These are phyloP conservation scores for Pilophorus perplexus DNA, from an alignment of 2,888 invertebrate genomes.

Conservation along the genomic window DNA sequence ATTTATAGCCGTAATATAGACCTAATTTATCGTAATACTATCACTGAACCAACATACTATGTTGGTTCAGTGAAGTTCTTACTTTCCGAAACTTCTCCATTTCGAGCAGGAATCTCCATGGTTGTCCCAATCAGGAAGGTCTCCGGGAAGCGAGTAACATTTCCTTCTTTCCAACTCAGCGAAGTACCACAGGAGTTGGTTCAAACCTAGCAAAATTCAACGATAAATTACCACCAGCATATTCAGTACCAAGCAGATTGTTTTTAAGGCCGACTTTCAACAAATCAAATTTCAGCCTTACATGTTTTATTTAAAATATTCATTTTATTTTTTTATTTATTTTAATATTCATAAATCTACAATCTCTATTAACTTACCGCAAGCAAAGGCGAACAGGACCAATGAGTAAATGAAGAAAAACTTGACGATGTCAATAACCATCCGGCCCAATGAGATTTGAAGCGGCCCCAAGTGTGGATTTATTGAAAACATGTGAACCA, in stretches of 20 bases:
- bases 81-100: constrained; percentile 85
- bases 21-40: no score
- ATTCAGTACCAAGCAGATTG: no score
- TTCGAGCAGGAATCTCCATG: constrained; percentile 76
- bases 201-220: no score
- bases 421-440: constrained; percentile 88
- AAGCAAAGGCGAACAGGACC: constrained; percentile 88
- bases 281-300: no score
- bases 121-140: constrained; percentile 72
- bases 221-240: no score
- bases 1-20: no score
- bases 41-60: no score
- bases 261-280: no score
- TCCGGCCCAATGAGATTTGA: constrained; percentile 85
- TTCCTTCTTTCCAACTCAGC: constrained; percentile 79
- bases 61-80: no score
- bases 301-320: no score
- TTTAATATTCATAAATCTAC: no score
- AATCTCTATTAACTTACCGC: constrained; percentile 61
- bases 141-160: constrained; percentile 70
- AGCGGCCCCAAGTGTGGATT: constrained; percentile 90
- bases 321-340: no score
- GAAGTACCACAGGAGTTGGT: constrained; percentile 91
- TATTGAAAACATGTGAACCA: constrained; percentile 88
- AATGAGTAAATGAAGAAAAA: constrained; percentile 87